Base-by-base conservation (phyloP, 2,797 vertebrate species). In the Avahi laniger region DNA sequence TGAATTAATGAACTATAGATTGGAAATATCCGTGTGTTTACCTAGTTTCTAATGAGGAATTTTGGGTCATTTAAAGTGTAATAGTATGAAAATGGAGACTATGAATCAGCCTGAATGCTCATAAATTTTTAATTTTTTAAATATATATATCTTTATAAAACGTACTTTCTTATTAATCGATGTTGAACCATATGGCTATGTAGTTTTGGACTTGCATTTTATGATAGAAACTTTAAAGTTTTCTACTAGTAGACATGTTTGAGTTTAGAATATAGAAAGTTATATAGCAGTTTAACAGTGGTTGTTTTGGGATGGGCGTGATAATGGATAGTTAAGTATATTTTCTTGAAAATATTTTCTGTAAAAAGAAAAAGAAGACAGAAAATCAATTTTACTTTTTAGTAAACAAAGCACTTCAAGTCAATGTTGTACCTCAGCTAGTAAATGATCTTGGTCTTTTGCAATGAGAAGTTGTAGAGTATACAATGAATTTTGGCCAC, bases 31-130 rank as follows among this genome's bases (percentile, higher is more conserved):
- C 28, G 65, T 67, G 17, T 76, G 18, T 65, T 75, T 93, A 76
- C 26, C 65, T 91, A 65, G 18, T 73, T 82, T 96, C 92, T 88
- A 91, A 82, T 83, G 61, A 76, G n/a, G 24, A 93, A 91, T 96
- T 76, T 11, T 52, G 35, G 43, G 11, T 89, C 43, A 94, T 14
- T 96, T 79, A 84, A 95, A 79, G 24, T 57, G 3, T 12, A 92
- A 85, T 52, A 82, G 70, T 82, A 46, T 48, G 24, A 82, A 94
- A 92, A 22, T 54, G 6, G 8, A 18, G 46, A 69, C 48, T 87
- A 46, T 30, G 86, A 75, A 35, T 94, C 63, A 88, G 14, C 1
- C n/a, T 78, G 1, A 96, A 48, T 67, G 81, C 13, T 59, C 72
- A 70, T 35, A n/a, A 61, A n/a, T 24, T 63, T 63, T 85, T 59